Base-by-base conservation (phyloP, 2,797 vertebrate genomes). In the Pteronotus mesoamericanus region DNA sequence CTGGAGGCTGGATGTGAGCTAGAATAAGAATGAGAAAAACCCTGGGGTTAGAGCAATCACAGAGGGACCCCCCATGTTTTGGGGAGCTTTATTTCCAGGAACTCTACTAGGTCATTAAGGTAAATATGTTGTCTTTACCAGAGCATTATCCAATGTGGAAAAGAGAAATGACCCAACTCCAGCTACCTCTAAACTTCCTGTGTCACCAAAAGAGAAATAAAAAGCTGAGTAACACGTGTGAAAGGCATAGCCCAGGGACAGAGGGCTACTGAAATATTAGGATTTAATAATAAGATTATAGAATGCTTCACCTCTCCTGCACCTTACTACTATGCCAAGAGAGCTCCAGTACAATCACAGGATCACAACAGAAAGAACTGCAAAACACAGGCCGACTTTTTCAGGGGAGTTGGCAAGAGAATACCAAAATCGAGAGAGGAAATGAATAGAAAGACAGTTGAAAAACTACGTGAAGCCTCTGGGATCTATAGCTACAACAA, bases 1-100 rank as follows among this genome's bases (percentile, higher is more conserved):
- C 2, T 66, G 34, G 10, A 29, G 32, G 10, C 1, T n/a, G 24
- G 32, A 1, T 29, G 1, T 42, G 8, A 22, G 39, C 0, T 26
- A 46, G 2, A 4, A 9, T 9, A 37, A 57, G 3, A 44, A 6
- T 9, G 37, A 85, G 32, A 57, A 75, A 22, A 2, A n/a, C 15
- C 12, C n/a, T 57, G 7, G 8, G 32, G 0, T 86, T 12, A 19
- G 16, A 59, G 0, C 7, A 34, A 1, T 59, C 22, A 85, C 61
- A 48, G 37, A 71, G 37, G 18, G 9, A 24, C 4, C 7, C 26
- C n/a, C 22, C 26, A 21, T 4, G 61, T 93, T 59, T 24, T 6
- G 21, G 6, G 1, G 32, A 0, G 0, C 59, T 79, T 9, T 57
- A 55, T 53, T 3, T 34, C 8, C 32, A 82, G 39, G 24, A 74